Evolutionary conservation across 2,797 vertebrate genomes (phyloP), one percentile per base, ranked within the genome.

Genomic region (Brotula barbata): DNA sequence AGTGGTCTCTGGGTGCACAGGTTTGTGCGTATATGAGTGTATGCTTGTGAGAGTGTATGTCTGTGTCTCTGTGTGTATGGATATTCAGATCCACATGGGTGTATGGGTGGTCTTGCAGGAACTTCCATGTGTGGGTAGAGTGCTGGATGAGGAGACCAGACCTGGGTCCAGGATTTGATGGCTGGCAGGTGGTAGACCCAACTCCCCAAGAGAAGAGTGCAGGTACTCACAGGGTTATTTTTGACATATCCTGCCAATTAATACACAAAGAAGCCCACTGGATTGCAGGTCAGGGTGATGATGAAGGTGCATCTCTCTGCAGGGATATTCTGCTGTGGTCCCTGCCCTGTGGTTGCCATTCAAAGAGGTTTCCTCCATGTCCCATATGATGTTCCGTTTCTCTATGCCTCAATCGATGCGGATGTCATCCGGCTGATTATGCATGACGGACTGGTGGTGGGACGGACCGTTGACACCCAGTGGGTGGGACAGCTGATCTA

Each of bases 111-210:
- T 61, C 60, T 36, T 28, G 31, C 68, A 95, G 94, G 94, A 94
- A 95, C 81, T 95, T 92, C 78, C 94, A 95, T 0, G 93, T 95
- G 22, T 96, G 94, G 94, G 92, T 92, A 47, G 94, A 96, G 85
- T 90, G 94, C 69, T 95, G 95, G 94, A 94, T 96, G 90, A 82
- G 71, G 33, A 90, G 93, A 31, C 83, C 73, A 19, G 94, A 96
- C 71, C 89, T 95, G 0, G 87, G 91, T 3, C 52, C 71, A 0
- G 89, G 77, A 21, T 94, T 90, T 12, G 90, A 91, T 1, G 94
- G 94, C 17, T 96, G 94, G 94, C 95, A 95, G 80, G 90, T 94
- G 5, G 78, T 95, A 62, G 94, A 96, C 3, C 89, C 94, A 20
- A 95, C 93, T 0, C 94, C 93, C 0, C 94, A 94, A 80, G 93